phyloP scores from a whole-genome alignment of 2,888 invertebrate genomes.

The Plebejus argus region DNA sequence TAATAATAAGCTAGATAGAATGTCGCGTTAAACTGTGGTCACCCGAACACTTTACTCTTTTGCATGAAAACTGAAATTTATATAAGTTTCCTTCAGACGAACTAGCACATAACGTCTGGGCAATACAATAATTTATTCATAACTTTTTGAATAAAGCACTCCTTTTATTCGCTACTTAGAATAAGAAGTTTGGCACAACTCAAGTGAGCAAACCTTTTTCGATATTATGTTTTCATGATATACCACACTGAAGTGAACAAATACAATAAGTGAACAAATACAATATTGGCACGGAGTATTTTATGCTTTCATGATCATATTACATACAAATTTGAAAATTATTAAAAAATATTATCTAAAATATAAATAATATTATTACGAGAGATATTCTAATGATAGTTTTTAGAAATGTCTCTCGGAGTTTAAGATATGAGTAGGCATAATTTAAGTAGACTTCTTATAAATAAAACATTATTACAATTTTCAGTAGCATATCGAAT shows the following conservation, averaged over 20 bases:
- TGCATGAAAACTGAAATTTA: conserved; percentile 5
- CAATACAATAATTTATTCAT: conserved; percentile 21
- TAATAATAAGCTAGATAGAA: neutral
- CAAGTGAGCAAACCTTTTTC: conserved; percentile 22
- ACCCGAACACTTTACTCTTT: neutral
- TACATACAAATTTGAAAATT: neutral
- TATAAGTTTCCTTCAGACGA: neutral
- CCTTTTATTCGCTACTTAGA: conserved; percentile 6
- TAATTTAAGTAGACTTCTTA: neutral
- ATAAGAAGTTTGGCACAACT: conserved; percentile 10
- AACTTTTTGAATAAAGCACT: conserved; percentile 12
- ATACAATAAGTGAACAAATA: conserved; percentile 7
- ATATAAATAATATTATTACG: neutral
- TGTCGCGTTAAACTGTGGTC: neutral
- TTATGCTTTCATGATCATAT: neutral
- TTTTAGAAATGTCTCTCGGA: neutral
- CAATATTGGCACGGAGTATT: neutral
- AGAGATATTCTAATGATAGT: neutral
- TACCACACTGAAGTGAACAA: neutral
- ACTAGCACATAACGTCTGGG: conserved; percentile 1
- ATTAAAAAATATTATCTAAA: neutral
- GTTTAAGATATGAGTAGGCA: neutral
- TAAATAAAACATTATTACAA: neutral
- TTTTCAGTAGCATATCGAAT: neutral
- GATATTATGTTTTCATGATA: conserved; percentile 20